Evolutionary conservation across 2,888 invertebrate genomes (phyloP).

Genomic region (Diarsia rubi): DNA sequence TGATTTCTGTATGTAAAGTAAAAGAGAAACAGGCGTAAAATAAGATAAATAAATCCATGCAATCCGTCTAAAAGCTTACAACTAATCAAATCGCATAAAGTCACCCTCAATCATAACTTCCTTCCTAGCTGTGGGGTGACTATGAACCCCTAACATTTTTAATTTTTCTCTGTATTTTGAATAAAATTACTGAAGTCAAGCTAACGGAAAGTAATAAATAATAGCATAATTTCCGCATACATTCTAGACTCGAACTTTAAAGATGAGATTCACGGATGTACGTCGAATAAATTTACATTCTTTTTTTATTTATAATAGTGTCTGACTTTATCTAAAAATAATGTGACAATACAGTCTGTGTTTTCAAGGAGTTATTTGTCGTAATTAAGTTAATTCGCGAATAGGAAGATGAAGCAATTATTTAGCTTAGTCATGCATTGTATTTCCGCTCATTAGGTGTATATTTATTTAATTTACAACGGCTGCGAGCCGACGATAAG

Average conservation of each 20-base stretch:
- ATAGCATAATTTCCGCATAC: conserved; percentile 75
- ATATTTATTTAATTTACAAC: conserved; percentile 91
- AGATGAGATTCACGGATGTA: conserved; percentile 68
- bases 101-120: conserved; percentile 80
- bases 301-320: conserved; percentile 21
- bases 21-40: conserved; percentile 32
- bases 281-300: conserved; percentile 72
- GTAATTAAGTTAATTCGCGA: conserved; percentile 68
- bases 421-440: conserved; percentile 89
- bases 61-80: conserved; percentile 73
- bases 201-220: conserved; percentile 81
- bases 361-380: conserved; percentile 26
- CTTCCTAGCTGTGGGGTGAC: conserved; percentile 69
- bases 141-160: conserved; percentile 72
- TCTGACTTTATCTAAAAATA: background rate
- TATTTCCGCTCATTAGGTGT: conserved; percentile 90
- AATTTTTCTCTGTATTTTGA: conserved; percentile 73
- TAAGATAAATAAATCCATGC: conserved; percentile 47
- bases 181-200: conserved; percentile 74
- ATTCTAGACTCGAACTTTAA: conserved; percentile 72
- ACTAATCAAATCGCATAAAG: conserved; percentile 79
- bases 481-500: conserved; percentile 89
- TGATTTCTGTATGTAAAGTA: background rate
- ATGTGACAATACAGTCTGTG: background rate
- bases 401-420: conserved; percentile 87